These are phyloP conservation scores for Papilio gigon DNA, from an alignment of 2,888 invertebrate species.

Conservation along the genomic window DNA sequence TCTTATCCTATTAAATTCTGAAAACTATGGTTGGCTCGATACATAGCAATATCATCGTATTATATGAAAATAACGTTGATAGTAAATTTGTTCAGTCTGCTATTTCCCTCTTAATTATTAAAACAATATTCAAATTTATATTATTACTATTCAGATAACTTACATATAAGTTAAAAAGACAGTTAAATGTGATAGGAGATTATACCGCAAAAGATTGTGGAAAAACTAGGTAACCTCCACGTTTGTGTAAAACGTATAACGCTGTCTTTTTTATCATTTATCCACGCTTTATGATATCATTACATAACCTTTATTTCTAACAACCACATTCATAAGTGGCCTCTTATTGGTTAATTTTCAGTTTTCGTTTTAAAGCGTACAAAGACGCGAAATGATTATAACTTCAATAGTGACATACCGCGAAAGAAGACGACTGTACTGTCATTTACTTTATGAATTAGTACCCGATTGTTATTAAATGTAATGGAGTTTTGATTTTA, in stretches of 20 bases:
- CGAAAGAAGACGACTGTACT: background rate
- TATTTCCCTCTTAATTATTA: slow-evolving; percentile 3
- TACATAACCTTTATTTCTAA: background rate
- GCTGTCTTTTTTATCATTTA: no score
- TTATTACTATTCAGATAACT: background rate
- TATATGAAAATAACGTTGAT: background rate
- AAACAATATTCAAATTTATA: background rate
- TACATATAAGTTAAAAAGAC: background rate
- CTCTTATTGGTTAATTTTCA: no score
- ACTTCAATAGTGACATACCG: no score
- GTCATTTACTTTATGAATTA: no score
- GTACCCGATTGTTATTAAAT: no score
- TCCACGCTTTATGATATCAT: background rate
- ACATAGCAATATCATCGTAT: background rate
- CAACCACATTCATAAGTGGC: background rate
- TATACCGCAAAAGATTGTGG: background rate
- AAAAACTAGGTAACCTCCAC: no score
- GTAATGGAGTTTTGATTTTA: no score
- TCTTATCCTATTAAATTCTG: background rate
- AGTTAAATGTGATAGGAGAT: background rate
- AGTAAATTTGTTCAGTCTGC: slow-evolving; percentile 4
- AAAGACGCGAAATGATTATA: no score
- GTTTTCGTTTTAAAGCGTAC: no score
- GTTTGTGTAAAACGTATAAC: no score
- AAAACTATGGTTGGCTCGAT: background rate